Conservation (phyloP, 2,797 vertebrate species). For the Mormyrus hasselquistii region DNA sequence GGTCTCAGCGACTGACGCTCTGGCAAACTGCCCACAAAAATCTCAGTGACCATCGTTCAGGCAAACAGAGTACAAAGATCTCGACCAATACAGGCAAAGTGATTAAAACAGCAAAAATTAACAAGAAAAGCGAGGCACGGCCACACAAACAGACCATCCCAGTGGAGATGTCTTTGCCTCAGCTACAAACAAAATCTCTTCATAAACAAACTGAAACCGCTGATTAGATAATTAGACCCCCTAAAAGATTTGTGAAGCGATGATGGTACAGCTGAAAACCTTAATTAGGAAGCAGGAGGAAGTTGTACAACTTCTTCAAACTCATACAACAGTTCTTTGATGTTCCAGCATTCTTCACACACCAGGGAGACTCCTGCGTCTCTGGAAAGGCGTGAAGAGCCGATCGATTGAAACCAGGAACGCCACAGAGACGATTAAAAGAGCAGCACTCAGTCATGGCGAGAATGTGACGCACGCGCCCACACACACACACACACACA, state of each 20-base stretch:
- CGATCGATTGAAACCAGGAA: constrained; percentile 45
- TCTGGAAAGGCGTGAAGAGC: constrained; percentile 32
- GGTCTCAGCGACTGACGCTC: not conserved
- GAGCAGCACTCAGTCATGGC: not conserved
- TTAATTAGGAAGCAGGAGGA: constrained; percentile 12
- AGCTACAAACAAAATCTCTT: not conserved
- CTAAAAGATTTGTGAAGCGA: not conserved
- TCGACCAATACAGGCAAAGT: not conserved
- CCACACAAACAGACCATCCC: not conserved
- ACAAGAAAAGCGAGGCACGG: not conserved
- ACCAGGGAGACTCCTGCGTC: not conserved
- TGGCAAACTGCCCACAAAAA: not conserved
- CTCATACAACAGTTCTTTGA: constrained; percentile 12
- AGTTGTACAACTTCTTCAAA: constrained; percentile 1
- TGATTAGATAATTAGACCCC: constrained; percentile 1
- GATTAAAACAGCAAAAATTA: not conserved
- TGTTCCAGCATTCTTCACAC: not conserved
- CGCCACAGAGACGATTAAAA: constrained; percentile 47
- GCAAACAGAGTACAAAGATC: not conserved
- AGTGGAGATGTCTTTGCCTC: not conserved
- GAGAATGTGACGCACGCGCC: not conserved
- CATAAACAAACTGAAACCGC: not conserved
- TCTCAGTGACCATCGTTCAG: not conserved
- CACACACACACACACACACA: no score
- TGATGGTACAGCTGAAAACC: not conserved